phyloP scores from a whole-genome alignment of 2,113 vertebrate species.

The Saiga tatarica region DNA sequence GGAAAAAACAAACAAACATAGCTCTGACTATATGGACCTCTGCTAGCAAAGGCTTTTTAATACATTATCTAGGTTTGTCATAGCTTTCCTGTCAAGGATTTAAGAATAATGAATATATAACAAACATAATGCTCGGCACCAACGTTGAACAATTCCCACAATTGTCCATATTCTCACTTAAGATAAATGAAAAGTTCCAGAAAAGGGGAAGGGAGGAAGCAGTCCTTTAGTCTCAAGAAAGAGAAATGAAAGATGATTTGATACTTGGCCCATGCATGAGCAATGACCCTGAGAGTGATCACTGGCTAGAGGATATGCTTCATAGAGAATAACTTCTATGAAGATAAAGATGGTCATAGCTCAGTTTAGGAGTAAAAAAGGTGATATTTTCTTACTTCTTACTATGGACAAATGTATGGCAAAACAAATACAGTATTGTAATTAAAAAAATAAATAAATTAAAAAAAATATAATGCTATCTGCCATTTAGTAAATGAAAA shows the following conservation, averaged over 20 bases:
- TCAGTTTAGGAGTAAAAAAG: not conserved
- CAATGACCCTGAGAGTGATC: not conserved
- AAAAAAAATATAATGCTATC: not conserved
- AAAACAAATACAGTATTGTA: too few species aligned
- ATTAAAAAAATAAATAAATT: too few species aligned
- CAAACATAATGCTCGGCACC: not conserved
- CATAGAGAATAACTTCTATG: not conserved
- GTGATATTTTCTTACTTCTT: not conserved
- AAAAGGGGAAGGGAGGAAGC: not conserved
- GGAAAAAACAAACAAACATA: not conserved
- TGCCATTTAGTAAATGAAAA: not conserved
- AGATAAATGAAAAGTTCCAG: not conserved
- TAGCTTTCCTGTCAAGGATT: not conserved
- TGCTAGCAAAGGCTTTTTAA: not conserved
- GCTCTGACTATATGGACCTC: not conserved
- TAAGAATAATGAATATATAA: not conserved
- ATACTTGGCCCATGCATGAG: not conserved
- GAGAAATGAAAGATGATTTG: not conserved
- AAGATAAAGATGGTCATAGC: not conserved
- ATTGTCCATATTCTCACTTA: not conserved
- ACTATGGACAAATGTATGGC: not conserved
- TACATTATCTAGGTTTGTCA: not conserved
- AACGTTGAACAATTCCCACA: not conserved
- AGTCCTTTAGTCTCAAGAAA: not conserved
- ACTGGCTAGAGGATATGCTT: not conserved